Percentiles rank a stretch among this genome's conserved stretches.
Evolutionary conservation across 2,888 invertebrate genomes (phyloP).

Genomic region (Ophion ellenae): DNA sequence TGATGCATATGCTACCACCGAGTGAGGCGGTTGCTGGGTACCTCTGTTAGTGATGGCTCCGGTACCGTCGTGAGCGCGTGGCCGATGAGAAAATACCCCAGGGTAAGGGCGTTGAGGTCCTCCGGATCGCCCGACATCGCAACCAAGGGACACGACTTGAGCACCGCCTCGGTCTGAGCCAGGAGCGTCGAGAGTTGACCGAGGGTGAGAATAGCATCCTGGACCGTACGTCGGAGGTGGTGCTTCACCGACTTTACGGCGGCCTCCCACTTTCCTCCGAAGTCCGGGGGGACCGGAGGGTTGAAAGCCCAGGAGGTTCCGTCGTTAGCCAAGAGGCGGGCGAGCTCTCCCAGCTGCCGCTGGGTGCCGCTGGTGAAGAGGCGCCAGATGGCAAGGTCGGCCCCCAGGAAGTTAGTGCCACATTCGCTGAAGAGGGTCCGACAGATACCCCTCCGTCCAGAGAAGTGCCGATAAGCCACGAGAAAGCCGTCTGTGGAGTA

Average conservation of each 20-base stretch:
- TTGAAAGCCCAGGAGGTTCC: neutral
- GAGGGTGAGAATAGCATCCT: neutral
- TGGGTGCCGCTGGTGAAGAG: neutral
- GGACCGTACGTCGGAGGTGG: neutral
- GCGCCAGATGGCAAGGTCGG: slow-evolving; percentile 15
- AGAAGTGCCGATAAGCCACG: slow-evolving; percentile 44
- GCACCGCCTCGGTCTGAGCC: too few species aligned
- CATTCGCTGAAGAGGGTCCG: slow-evolving; percentile 51
- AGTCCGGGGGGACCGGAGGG: neutral
- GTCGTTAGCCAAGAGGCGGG: neutral
- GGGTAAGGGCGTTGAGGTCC: neutral
- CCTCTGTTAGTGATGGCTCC: neutral
- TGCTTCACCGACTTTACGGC: neutral
- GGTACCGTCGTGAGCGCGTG: neutral
- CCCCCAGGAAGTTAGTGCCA: slow-evolving; percentile 59
- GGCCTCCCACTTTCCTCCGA: neutral
- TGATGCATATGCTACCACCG: neutral
- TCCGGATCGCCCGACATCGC: neutral
- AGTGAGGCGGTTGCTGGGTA: neutral
- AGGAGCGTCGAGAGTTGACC: neutral
- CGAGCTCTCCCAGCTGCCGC: neutral
- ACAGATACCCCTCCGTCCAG: slow-evolving; percentile 43
- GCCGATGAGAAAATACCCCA: neutral
- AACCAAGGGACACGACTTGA: too few species aligned
- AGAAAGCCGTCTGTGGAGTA: slow-evolving; percentile 27